phyloP scores from a whole-genome alignment of 2,888 invertebrate species.

The Leptinotarsa rubiginosa region DNA sequence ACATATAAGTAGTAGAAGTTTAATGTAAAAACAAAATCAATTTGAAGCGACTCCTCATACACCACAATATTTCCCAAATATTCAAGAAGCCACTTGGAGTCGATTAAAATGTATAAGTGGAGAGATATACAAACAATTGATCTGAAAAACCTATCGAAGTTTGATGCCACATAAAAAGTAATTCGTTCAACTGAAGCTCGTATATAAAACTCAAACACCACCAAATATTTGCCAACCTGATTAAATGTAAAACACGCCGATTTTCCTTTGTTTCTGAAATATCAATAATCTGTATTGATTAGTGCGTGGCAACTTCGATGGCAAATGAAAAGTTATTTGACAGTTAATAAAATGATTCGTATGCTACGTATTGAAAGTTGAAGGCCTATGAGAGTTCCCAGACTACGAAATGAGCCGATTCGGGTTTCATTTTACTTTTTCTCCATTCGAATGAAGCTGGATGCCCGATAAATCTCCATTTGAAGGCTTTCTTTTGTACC shows the following conservation, averaged over 20 bases:
- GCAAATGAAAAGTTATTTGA: constrained; percentile 36
- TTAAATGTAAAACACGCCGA: constrained; percentile 36
- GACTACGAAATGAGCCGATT: constrained; percentile 11
- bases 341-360: constrained; percentile 31
- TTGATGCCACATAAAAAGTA: constrained; percentile 3
- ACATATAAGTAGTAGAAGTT: too few species aligned
- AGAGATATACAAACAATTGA: not conserved
- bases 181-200: constrained; percentile 1
- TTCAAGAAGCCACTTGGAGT: not conserved
- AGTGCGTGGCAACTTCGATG: constrained; percentile 9
- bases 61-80: too few species aligned
- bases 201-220: constrained; percentile 26
- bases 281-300: constrained; percentile 32
- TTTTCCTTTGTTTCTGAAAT: constrained; percentile 33
- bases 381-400: constrained; percentile 22
- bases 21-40: too few species aligned
- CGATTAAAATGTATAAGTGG: not conserved
- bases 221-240: constrained; percentile 37
- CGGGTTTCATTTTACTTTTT: constrained; percentile 8
- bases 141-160: not conserved
- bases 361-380: constrained; percentile 14
- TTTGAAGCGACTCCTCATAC: too few species aligned
- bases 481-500: not conserved
- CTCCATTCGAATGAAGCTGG: not conserved
- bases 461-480: constrained; percentile 15